These are phyloP conservation scores for Eurosta solidaginis DNA, from an alignment of 1,140 invertebrate genomes.

Conservation along the genomic window DNA sequence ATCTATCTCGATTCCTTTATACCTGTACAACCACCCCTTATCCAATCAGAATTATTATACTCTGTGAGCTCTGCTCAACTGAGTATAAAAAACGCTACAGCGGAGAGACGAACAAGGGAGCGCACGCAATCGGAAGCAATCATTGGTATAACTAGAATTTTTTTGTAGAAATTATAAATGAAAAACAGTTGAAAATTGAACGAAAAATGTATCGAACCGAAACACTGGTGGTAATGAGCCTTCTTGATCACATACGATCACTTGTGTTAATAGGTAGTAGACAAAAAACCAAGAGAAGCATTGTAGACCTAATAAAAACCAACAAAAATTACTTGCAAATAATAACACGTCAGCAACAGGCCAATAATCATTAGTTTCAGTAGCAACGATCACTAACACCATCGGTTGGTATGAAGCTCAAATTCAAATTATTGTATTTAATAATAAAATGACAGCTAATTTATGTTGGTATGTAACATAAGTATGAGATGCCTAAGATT, in stretches of 20 bases:
- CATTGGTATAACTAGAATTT: too few relatives aligned
- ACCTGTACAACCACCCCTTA: too few relatives aligned
- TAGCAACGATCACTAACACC: neutral
- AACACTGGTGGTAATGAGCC: too few relatives aligned
- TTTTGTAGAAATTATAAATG: neutral
- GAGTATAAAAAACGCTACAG: neutral
- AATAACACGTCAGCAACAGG: neutral
- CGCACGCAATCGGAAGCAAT: neutral
- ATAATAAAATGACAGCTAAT: neutral
- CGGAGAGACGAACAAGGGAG: neutral
- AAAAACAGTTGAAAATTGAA: neutral
- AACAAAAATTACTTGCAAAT: neutral
- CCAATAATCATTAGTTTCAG: neutral
- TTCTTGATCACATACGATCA: too few relatives aligned
- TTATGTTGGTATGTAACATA: neutral
- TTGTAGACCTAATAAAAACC: neutral
- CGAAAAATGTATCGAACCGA: neutral
- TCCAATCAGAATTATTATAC: too few relatives aligned
- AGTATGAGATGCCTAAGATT: too few relatives aligned
- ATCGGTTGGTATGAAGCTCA: neutral
- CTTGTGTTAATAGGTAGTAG: too few relatives aligned
- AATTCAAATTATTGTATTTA: too few relatives aligned
- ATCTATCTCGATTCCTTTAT: too few relatives aligned
- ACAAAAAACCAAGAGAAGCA: too few relatives aligned
- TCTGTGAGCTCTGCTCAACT: too few relatives aligned